Base-by-base conservation (phyloP, 2,797 vertebrate species). In the Liparis tanakae region DNA sequence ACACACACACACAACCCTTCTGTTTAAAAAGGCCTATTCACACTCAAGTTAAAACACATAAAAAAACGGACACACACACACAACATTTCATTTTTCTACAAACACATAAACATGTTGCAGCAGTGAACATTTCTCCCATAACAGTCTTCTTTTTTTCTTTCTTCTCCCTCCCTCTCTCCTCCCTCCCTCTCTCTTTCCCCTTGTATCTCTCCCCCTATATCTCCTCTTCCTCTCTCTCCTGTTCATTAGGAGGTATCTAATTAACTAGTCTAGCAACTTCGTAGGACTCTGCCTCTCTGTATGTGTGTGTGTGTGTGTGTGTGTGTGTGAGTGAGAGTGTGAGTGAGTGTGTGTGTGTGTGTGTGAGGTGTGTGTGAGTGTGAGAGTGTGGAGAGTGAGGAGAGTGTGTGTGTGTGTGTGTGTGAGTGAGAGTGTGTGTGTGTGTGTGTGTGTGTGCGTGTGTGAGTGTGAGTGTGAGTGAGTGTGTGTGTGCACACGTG, bases 231-330 rank as follows among this genome's bases (percentile, higher is more conserved):
- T 48, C 54, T 37, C 73, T 74, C 54, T 68, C 81, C 73, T 74
- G 84, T 84, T 87, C 81, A 91, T 90, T 81, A 88, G 67, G 68
- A 81, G 46, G 34, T 22, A 80, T 84, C 82, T 87, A 87, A 92
- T 88, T 88, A 89, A 84, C 78, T 79, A 85, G 82, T 87, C 78
- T 68, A 74, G 50, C 78, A 74, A 84, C 78, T 86, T 81, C 62
- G 78, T 54, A 86, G 69, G 80, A 20, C 78, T 85, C 69, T 66
- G 51, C 22, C 36, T 80, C 50, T 50, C 41, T 78, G 72, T 68
- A 34, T 60, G 63, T 10, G 1, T 2, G 13, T 15, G 14, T 44
- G 9, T 13, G 0, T 3, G 14, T 10, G 34, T 3, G 3, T 8
- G 70, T 30, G 15, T 62, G 4, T 44, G 4, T 36, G 30, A 48